Evolutionary conservation across 2,888 invertebrate genomes (phyloP).

Genomic region (Xanthostigma xanthostigma): DNA sequence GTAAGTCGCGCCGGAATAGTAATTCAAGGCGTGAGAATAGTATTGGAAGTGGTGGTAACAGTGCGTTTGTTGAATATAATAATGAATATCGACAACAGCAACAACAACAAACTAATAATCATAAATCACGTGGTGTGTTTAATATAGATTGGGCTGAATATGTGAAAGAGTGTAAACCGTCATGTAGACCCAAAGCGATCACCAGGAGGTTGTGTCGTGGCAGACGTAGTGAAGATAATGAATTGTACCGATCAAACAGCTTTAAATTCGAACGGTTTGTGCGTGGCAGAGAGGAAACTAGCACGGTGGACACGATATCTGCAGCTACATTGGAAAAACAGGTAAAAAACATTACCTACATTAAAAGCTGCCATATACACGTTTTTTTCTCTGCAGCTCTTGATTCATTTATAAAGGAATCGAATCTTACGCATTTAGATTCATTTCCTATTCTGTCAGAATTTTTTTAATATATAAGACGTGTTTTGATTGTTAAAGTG

Average conservation of each 20-base stretch:
- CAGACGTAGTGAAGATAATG: slow-evolving; percentile 60
- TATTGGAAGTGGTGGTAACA: too few relatives aligned
- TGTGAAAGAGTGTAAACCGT: slow-evolving; percentile 34
- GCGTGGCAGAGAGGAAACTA: slow-evolving; percentile 43
- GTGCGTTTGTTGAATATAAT: too few relatives aligned
- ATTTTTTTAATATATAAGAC: too few relatives aligned
- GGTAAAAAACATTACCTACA: not conserved
- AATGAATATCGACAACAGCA: too few relatives aligned
- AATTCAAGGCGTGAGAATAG: too few relatives aligned
- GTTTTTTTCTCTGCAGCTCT: too few relatives aligned
- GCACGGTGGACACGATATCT: not conserved
- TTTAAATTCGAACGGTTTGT: slow-evolving; percentile 78
- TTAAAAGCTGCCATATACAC: too few relatives aligned
- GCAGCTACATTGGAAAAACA: slow-evolving; percentile 5
- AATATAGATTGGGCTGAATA: slow-evolving; percentile 36
- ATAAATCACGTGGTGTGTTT: slow-evolving; percentile 25
- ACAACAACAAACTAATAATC: too few relatives aligned
- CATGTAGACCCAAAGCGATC: slow-evolving; percentile 39
- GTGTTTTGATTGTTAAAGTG: too few relatives aligned
- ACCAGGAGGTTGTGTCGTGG: slow-evolving; percentile 62
- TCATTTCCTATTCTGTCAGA: too few relatives aligned
- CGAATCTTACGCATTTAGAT: too few relatives aligned
- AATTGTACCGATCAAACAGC: slow-evolving; percentile 73
- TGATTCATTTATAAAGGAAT: too few relatives aligned
- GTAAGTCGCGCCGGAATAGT: slow-evolving; percentile 21